These are phyloP conservation scores for Sternarchorhynchus goeldii DNA, from an alignment of 2,797 vertebrate species.

Conservation along the genomic window DNA sequence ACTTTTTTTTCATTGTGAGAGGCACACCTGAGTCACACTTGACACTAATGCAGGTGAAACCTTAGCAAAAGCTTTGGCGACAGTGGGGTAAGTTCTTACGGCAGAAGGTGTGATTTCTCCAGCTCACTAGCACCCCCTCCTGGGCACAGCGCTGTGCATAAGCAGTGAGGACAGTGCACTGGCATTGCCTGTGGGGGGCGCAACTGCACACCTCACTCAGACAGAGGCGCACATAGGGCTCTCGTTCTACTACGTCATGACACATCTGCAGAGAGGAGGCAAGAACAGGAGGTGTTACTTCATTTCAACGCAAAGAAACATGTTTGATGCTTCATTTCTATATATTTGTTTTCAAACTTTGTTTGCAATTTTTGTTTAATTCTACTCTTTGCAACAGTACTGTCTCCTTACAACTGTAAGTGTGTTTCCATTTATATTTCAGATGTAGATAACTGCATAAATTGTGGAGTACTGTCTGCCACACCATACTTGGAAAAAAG, in stretches of 20 bases:
- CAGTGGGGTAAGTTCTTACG: conserved; percentile 68
- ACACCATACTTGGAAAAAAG: too few relatives aligned
- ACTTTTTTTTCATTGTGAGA: neutral
- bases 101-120: conserved; percentile 87
- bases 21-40: neutral
- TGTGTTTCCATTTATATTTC: too few relatives aligned
- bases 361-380: too few relatives aligned
- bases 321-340: too few relatives aligned
- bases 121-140: conserved; percentile 72
- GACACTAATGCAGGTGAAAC: neutral
- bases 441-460: too few relatives aligned
- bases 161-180: conserved; percentile 79
- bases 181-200: conserved; percentile 64
- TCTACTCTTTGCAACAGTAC: too few relatives aligned
- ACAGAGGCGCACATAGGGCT: conserved; percentile 80
- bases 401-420: too few relatives aligned
- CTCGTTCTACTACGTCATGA: conserved; percentile 81
- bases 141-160: conserved; percentile 81
- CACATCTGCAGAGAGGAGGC: conserved; percentile 72
- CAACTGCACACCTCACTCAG: conserved; percentile 81
- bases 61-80: neutral
- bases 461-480: too few relatives aligned
- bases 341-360: too few relatives aligned
- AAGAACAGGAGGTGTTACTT: too few relatives aligned
- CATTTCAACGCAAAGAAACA: too few relatives aligned